Evolutionary conservation across 2,113 vertebrate species (phyloP).

Genomic region (Deroptyus accipitrinus): DNA sequence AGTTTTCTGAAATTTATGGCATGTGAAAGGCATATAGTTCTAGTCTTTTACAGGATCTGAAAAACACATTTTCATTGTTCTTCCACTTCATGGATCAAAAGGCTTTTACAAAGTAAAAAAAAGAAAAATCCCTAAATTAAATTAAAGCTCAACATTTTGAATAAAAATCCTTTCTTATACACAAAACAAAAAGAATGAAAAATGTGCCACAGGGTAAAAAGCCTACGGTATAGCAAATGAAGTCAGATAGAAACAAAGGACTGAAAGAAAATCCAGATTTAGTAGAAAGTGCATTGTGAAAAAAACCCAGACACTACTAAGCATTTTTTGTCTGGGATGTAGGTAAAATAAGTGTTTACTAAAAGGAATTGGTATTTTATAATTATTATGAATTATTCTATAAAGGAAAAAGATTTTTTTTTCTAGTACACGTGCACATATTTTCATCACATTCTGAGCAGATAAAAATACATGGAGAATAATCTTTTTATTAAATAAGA

Average conservation of each 20-base stretch:
- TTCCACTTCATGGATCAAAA: slow-evolving; percentile 78
- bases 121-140: slow-evolving; percentile 45
- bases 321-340: neutral
- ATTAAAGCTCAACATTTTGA: slow-evolving; percentile 74
- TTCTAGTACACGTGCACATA: neutral
- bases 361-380: neutral
- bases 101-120: slow-evolving; percentile 71
- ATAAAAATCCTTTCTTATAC: slow-evolving; percentile 69
- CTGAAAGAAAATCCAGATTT: slow-evolving; percentile 42
- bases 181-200: slow-evolving; percentile 65
- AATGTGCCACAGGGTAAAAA: slow-evolving; percentile 73
- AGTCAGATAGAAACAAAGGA: slow-evolving; percentile 60
- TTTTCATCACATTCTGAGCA: neutral
- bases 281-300: neutral
- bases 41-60: slow-evolving; percentile 64
- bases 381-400: neutral
- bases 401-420: neutral
- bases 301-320: neutral
- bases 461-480: neutral
- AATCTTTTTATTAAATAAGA: neutral
- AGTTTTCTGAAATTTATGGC: slow-evolving; percentile 50
- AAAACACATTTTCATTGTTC: slow-evolving; percentile 76
- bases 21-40: slow-evolving; percentile 69
- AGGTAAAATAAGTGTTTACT: neutral
- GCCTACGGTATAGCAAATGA: slow-evolving; percentile 52